A percentile compares a stretch with the other conserved stretches of the same genome.
These are phyloP conservation scores for Epizoanthus rinbou DNA, from an alignment of 92 coral and sea anemone genomes.

Conservation along the genomic window DNA sequence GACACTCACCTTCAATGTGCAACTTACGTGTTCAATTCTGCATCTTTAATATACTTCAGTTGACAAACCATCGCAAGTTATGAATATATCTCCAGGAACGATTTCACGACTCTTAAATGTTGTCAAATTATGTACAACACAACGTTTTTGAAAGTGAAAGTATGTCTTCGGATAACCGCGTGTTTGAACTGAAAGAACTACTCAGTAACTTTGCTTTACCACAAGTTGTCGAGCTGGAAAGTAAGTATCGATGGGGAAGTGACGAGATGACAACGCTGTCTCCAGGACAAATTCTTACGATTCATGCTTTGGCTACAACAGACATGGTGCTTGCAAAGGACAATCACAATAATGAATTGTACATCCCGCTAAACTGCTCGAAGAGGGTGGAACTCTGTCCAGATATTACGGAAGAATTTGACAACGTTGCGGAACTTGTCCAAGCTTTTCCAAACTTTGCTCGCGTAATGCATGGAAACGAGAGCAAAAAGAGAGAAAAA, in stretches of 20 bases:
- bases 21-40: neutral
- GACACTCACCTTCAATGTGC: neutral
- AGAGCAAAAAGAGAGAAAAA: conserved; percentile 21
- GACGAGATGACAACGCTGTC: neutral
- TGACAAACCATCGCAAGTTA: neutral
- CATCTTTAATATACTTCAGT: neutral
- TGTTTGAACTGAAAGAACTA: conserved; percentile 8
- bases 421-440: conserved; percentile 9
- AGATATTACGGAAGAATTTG: neutral
- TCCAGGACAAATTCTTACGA: neutral
- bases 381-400: conserved; percentile 7
- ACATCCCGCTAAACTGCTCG: conserved; percentile 8
- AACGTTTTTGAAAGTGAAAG: neutral
- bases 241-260: neutral
- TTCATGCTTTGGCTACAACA: neutral
- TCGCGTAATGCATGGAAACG: conserved; percentile 6
- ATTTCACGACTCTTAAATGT: neutral
- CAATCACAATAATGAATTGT: neutral
- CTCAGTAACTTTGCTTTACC: neutral
- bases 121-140: neutral
- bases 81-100: neutral
- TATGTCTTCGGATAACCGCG: neutral
- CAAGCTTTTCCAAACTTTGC: conserved; percentile 28
- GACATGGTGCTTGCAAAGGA: neutral
- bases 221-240: conserved; percentile 19